phyloP scores from a whole-genome alignment of 1,140 invertebrate genomes.

The Bombus consobrinus region DNA sequence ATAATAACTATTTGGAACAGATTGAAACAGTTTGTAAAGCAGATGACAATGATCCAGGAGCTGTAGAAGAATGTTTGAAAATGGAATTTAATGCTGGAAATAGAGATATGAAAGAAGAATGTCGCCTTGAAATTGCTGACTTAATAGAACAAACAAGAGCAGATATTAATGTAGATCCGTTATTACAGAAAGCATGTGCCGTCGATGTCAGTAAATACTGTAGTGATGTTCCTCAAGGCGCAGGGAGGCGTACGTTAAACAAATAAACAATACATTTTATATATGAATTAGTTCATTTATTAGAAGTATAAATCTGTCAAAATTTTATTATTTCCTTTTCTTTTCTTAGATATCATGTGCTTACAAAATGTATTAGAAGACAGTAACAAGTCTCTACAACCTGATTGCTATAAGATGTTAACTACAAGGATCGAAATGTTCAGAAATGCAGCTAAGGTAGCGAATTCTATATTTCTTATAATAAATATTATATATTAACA shows the following conservation, averaged over 20 bases:
- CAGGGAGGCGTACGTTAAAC: conserved; percentile 90
- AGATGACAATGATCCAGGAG: conserved; percentile 79
- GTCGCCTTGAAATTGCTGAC: conserved; percentile 91
- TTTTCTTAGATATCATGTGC: conserved; percentile 91
- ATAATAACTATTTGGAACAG: conserved; percentile 21
- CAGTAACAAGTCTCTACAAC: conserved; percentile 86
- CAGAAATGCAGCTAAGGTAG: conserved; percentile 91
- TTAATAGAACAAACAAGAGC: conserved; percentile 91
- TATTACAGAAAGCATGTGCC: conserved; percentile 90
- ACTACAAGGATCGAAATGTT: conserved; percentile 94
- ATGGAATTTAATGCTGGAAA: conserved; percentile 86
- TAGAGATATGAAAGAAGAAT: conserved; percentile 88
- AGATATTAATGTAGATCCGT: conserved; percentile 92
- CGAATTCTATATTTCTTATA: conserved; percentile 42
- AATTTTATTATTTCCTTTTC: conserved; percentile 9
- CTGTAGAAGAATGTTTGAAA: conserved; percentile 95
- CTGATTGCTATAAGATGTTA: conserved; percentile 91
- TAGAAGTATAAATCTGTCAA: neutral
- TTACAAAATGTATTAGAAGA: conserved; percentile 89
- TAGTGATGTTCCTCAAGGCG: conserved; percentile 90
- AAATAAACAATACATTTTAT: conserved; percentile 12
- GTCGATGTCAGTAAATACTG: conserved; percentile 93
- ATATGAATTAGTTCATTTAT: conserved; percentile 3
- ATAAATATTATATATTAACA: conserved; percentile 59
- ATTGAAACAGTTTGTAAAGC: conserved; percentile 79